Conservation (phyloP, 2,113 vertebrate species). For the Poeciliopsis retropinna region DNA sequence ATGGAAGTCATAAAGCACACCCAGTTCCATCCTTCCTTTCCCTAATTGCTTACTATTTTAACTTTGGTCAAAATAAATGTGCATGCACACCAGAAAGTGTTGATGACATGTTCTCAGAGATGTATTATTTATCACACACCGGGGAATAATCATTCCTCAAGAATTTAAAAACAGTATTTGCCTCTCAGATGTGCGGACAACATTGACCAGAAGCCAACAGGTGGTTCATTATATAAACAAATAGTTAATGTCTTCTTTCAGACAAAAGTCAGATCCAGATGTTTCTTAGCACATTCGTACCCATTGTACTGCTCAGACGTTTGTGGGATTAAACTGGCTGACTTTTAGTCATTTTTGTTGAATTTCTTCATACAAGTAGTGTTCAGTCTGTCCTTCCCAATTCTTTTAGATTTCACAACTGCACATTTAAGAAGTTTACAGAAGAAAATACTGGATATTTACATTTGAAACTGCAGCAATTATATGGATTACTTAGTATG, state of each 20-base stretch:
- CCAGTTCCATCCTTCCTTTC: no score
- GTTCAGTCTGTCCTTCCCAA: background rate
- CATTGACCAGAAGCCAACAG: slow-evolving; percentile 27
- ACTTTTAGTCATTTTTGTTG: background rate
- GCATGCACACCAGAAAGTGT: background rate
- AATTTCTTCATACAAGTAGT: background rate
- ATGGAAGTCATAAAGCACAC: no score
- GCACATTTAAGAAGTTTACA: background rate
- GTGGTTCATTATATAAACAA: slow-evolving; percentile 17
- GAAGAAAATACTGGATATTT: background rate
- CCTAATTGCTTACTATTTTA: no score
- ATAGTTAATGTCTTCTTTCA: slow-evolving; percentile 15
- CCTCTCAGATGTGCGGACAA: slow-evolving; percentile 9
- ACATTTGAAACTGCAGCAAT: background rate
- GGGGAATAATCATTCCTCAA: slow-evolving; percentile 19
- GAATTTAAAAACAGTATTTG: slow-evolving; percentile 24
- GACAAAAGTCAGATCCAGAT: background rate
- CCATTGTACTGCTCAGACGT: background rate
- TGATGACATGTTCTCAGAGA: slow-evolving; percentile 16
- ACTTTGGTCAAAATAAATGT: no score
- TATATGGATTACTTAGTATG: background rate
- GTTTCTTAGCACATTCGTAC: background rate
- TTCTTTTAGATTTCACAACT: background rate
- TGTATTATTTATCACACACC: slow-evolving; percentile 31
- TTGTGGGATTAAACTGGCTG: no score